Evolutionary conservation across 2,113 vertebrate genomes (phyloP), one percentile per base, ranked within the genome.

Genomic region (Cyanoramphus novaezelandiae): DNA sequence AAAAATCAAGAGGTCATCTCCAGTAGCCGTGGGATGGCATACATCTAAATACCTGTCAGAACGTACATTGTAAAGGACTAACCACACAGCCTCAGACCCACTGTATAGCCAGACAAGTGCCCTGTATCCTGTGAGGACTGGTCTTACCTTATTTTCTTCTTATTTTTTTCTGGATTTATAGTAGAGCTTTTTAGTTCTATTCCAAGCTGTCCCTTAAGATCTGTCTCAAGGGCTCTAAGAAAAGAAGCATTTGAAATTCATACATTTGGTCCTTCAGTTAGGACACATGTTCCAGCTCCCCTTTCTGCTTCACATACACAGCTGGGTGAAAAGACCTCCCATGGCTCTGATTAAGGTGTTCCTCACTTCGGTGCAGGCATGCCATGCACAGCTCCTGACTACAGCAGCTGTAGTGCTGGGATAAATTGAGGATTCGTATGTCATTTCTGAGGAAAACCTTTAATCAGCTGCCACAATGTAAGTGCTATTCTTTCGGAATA

Each of bases 1-100:
- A 75, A 92, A 95, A 92, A 55, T 69, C 25, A 41, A 76, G 70
- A 44, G n/a, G 10, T 53, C 74, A 16, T 68, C 39, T 92, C 41
- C 43, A 3, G 4, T 50, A 65, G 39, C 84, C 3, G 0, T 68
- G 65, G 37, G 44, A 84, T 35, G 18, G 24, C 33, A 64, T 33
- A 39, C 18, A 47, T 62, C 59, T 60, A 79, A 91, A 79, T 72
- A 76, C 37, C 44, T 87, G 27, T 50, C 50, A 77, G 70, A 69
- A 47, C 1, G 1, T 7, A 5, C 10, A 5, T 13, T 37, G n/a
- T 20, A 79, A 69, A 79, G 44, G 23, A 68, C 10, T 21, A 63
- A 23, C 27, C 9, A 4, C 50, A 24, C 1, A 4, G n/a, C 15
- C 25, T 85, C 16, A 9, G 49, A 55, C 5, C 10, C 37, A 2